Conservation (phyloP, 2,888 invertebrate species). For the Chelonus formosanus region DNA sequence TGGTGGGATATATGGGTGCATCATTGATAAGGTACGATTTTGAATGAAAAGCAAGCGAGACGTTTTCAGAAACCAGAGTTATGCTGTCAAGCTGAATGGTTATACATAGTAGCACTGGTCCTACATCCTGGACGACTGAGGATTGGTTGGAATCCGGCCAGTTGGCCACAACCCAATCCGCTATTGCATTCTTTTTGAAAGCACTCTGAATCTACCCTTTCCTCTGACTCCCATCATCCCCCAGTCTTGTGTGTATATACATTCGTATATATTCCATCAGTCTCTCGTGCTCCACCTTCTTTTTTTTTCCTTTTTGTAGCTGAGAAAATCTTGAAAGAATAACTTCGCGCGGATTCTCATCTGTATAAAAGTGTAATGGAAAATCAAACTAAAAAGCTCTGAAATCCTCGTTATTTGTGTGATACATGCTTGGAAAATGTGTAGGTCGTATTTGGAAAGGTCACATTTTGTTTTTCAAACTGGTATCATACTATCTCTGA, state of each 20-base stretch:
- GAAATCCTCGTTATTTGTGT: too few relatives aligned
- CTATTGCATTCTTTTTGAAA: constrained; percentile 65
- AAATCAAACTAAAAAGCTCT: too few relatives aligned
- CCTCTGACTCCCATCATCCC: constrained; percentile 41
- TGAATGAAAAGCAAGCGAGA: constrained; percentile 52
- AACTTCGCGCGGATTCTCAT: neutral
- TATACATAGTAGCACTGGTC: constrained; percentile 48
- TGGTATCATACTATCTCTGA: too few relatives aligned
- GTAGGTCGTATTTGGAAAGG: too few relatives aligned
- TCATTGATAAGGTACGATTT: constrained; percentile 52
- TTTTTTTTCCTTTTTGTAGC: constrained; percentile 36
- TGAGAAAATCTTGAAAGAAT: neutral
- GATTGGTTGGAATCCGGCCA: constrained; percentile 64
- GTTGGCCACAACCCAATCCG: constrained; percentile 64
- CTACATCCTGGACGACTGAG: constrained; percentile 54
- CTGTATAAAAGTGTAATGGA: too few relatives aligned
- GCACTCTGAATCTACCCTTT: constrained; percentile 47
- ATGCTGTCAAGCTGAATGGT: constrained; percentile 32
- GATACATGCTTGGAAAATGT: too few relatives aligned
- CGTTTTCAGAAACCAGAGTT: constrained; percentile 20
- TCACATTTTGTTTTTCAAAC: too few relatives aligned
- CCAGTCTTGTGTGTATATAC: constrained; percentile 31
- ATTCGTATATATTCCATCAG: constrained; percentile 35
- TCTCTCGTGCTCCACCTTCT: constrained; percentile 37
- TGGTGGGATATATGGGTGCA: constrained; percentile 26